A percentile compares a stretch with the other conserved stretches of the same genome.
Conservation (phyloP, 2,888 invertebrate species). For the Morpho deidamia region DNA sequence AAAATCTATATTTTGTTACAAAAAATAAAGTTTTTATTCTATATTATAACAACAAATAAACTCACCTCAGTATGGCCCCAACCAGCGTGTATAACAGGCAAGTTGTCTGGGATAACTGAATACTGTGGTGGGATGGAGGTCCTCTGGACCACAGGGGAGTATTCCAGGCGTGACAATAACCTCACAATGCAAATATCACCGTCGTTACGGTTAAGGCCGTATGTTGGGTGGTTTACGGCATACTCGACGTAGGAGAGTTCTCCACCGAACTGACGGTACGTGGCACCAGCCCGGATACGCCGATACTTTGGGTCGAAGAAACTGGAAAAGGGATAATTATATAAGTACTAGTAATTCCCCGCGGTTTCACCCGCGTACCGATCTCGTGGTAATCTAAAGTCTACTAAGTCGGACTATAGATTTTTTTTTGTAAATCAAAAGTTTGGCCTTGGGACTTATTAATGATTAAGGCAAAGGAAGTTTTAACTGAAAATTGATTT, state of each 20-base stretch:
- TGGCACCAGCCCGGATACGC: slow-evolving; percentile 44
- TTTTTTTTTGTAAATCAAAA: too few species aligned
- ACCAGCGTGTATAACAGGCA: slow-evolving; percentile 38
- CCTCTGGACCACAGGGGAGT: slow-evolving; percentile 30
- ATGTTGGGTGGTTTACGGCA: slow-evolving; percentile 38
- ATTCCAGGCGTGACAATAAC: slow-evolving; percentile 26
- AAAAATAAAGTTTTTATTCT: too few species aligned
- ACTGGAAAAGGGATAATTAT: slow-evolving; percentile 25
- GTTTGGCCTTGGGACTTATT: too few species aligned
- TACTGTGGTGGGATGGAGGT: slow-evolving; percentile 27
- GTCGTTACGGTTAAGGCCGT: slow-evolving; percentile 27
- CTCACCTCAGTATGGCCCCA: slow-evolving; percentile 43
- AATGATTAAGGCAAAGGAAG: too few species aligned
- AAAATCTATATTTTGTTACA: too few species aligned
- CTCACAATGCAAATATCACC: slow-evolving; percentile 41
- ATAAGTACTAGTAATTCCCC: too few species aligned
- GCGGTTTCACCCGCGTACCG: too few species aligned
- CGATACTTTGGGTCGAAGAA: slow-evolving; percentile 28
- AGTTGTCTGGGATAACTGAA: slow-evolving; percentile 26
- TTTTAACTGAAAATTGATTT: too few species aligned
- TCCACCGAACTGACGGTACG: slow-evolving; percentile 40
- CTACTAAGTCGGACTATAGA: too few species aligned
- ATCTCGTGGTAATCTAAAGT: too few species aligned
- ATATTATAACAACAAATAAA: too few species aligned
- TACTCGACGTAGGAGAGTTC: slow-evolving; percentile 24